Base-by-base conservation (phyloP, 2,888 invertebrate genomes). In the Epiblema foenella region DNA sequence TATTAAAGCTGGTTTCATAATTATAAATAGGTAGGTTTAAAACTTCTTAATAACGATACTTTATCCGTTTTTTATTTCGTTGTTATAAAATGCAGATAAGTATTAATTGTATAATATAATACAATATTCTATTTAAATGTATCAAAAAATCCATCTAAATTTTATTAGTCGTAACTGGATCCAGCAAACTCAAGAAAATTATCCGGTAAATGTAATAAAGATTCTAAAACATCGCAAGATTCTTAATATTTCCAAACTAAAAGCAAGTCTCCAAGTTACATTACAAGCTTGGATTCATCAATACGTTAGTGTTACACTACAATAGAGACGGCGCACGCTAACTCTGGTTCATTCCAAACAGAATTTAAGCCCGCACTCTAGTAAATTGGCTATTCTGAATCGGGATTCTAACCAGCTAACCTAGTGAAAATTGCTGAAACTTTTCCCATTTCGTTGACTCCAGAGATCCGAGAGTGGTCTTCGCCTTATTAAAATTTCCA, bases 381-480 rank as follows among this genome's bases (percentile, higher is more conserved):
- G 15, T 15, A 42, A 42, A 59, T 59, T 59, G 42, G 59, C 20
- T 12, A 24, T 42, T 20, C 20, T 42, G 42, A 20, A 42, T 42
- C 56, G 29, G 9, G 56, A 56, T 56, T 56, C 42, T 20, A 42
- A 24, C 59, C 20, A 59, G 42, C 20, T 42, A 42, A 59, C 42
- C 42, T 59, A 42, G 59, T 59, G 42, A 42, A 33, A 29, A 51
- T 51, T 39, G 59, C 24, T 29, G 11, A 52, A 63, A 63, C 51
- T 63, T 52, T 63, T 51, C 51, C 20, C 51, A 63, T 63, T 51
- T n/a, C 24, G 42, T 59, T 42, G 42, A 42, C 24, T 56, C n/a
- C 56, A n/a, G n/a, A 56, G 56, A 56, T 56, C 9, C 9, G 20
- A n/a, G 59, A 42, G 42, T 59, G 15, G 12, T 59, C 15, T 58